Evolutionary conservation across 2,888 invertebrate genomes (phyloP).

Genomic region (Drosophila meridionalis): DNA sequence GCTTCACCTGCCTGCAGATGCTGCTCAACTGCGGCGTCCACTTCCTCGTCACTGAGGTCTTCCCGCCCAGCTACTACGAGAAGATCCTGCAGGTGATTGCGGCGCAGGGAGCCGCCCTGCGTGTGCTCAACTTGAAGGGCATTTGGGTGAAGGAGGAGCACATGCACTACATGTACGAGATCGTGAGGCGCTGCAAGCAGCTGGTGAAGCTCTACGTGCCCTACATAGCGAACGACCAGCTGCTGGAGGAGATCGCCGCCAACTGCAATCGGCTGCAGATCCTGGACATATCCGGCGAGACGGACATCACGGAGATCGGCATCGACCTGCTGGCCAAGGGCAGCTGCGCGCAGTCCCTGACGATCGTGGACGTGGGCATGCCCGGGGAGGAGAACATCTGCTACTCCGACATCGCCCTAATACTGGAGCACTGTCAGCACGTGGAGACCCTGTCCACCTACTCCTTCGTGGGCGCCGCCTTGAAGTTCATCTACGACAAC

Average conservation of each 20-base stretch:
- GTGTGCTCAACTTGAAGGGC: conserved; percentile 89
- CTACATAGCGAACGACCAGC: conserved; percentile 89
- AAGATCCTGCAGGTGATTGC: conserved; percentile 89
- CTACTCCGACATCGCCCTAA: conserved; percentile 88
- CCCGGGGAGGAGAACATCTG: conserved; percentile 90
- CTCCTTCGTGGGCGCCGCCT: conserved; percentile 88
- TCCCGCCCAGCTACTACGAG: conserved; percentile 90
- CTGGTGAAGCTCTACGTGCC: conserved; percentile 89
- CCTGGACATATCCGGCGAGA: conserved; percentile 90
- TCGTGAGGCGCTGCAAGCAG: conserved; percentile 87
- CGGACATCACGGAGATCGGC: conserved; percentile 88
- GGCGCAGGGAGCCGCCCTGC: conserved; percentile 88
- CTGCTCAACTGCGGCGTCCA: conserved; percentile 89
- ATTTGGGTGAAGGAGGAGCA: conserved; percentile 91
- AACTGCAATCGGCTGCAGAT: conserved; percentile 87
- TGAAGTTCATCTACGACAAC: conserved; percentile 86
- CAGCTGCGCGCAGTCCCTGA: conserved; percentile 86
- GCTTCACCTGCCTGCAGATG: conserved; percentile 88
- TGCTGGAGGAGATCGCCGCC: conserved; percentile 87
- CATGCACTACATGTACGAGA: conserved; percentile 87
- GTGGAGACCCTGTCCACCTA: conserved; percentile 88
- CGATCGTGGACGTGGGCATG: conserved; percentile 89
- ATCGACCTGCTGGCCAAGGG: conserved; percentile 87
- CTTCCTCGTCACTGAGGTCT: conserved; percentile 88
- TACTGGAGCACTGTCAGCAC: conserved; percentile 88